phyloP scores from a whole-genome alignment of 2,888 invertebrate genomes.

The Calliphora vomitoria region DNA sequence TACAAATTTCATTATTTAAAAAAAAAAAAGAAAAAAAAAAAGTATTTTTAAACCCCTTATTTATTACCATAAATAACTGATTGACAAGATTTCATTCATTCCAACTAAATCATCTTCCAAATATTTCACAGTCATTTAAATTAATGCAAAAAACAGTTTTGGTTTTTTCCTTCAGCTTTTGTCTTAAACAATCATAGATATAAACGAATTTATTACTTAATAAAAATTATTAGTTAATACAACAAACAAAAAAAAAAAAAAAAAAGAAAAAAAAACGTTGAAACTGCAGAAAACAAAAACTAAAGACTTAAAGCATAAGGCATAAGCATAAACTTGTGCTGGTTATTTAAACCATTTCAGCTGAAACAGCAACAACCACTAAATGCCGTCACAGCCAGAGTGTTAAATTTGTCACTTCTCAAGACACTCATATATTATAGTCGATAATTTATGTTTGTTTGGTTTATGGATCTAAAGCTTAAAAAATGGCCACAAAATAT shows the following conservation, averaged over 20 bases:
- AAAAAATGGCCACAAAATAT: slow-evolving; percentile 4
- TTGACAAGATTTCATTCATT: slow-evolving; percentile 2
- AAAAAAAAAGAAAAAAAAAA: background rate
- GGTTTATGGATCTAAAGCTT: background rate
- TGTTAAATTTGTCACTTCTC: slow-evolving; percentile 30
- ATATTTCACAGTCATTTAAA: slow-evolving; percentile 2
- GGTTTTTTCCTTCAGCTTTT: background rate
- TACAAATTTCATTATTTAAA: background rate
- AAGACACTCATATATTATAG: slow-evolving; percentile 26
- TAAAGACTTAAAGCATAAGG: slow-evolving; percentile 43
- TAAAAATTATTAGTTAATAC: background rate
- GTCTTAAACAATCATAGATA: background rate
- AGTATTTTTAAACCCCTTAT: background rate
- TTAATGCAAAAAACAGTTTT: background rate
- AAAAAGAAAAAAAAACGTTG: background rate
- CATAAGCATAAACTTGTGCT: slow-evolving; percentile 33
- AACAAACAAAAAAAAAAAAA: background rate
- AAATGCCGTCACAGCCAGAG: background rate
- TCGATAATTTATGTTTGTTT: background rate
- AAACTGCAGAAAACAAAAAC: slow-evolving; percentile 8
- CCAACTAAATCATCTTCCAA: background rate
- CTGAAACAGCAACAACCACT: slow-evolving; percentile 3
- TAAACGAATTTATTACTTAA: background rate
- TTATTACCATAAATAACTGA: slow-evolving; percentile 1
- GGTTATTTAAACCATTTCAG: background rate